These are phyloP conservation scores for Rhorus exstirpatorius DNA, from an alignment of 2,888 invertebrate genomes.

Conservation along the genomic window DNA sequence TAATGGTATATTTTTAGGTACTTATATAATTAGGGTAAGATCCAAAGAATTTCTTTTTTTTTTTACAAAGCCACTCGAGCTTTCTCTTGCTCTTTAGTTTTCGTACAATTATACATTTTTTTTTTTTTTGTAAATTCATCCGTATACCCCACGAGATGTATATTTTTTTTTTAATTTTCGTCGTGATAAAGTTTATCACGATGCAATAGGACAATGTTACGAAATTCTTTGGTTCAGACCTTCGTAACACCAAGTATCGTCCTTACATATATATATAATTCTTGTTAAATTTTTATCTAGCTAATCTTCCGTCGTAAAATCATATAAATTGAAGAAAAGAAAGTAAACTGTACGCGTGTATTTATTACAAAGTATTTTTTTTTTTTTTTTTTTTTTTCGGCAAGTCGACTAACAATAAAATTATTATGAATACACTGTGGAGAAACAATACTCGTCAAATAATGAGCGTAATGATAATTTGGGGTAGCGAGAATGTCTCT, in stretches of 20 bases:
- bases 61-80: constrained; percentile 41
- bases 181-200: constrained; percentile 39
- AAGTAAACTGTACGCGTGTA: constrained; percentile 12
- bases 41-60: constrained; percentile 79
- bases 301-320: constrained; percentile 73
- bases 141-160: constrained; percentile 39
- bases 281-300: constrained; percentile 66
- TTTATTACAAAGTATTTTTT: constrained; percentile 68
- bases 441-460: constrained; percentile 79
- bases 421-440: constrained; percentile 78
- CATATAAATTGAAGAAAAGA: constrained; percentile 65
- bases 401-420: constrained; percentile 76
- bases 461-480: constrained; percentile 78
- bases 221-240: constrained; percentile 83
- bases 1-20: constrained; percentile 44
- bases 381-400: constrained; percentile 75
- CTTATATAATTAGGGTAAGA: constrained; percentile 73
- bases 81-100: constrained; percentile 22
- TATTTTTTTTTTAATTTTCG: constrained; percentile 16
- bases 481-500: constrained; percentile 72
- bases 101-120: constrained; percentile 61
- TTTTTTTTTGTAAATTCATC: too few species aligned
- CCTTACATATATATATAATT: constrained; percentile 63
- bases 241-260: constrained; percentile 74
- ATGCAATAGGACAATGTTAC: constrained; percentile 54